Evolutionary conservation across 1,140 invertebrate species (phyloP).

Genomic region (Drosophila persimilis): DNA sequence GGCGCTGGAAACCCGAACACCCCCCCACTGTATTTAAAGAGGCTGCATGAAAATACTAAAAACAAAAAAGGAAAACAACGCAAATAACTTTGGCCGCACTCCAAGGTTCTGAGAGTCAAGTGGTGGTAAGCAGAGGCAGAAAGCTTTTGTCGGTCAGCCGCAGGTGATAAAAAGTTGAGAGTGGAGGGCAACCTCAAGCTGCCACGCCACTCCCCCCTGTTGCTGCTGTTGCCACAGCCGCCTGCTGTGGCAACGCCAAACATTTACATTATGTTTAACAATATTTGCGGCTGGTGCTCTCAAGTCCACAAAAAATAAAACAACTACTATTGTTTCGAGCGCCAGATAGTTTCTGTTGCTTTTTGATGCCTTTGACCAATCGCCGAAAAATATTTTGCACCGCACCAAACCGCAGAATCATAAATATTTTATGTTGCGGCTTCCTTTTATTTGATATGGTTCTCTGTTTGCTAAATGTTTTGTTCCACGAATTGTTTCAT

Average conservation of each 20-base stretch:
- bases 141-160: conserved; percentile 57
- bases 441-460: conserved; percentile 50
- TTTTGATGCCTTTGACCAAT: conserved; percentile 52
- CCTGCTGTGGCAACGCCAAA: conserved; percentile 49
- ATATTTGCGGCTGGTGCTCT: conserved; percentile 46
- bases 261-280: conserved; percentile 74
- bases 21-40: conserved; percentile 5
- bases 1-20: not conserved
- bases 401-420: conserved; percentile 64
- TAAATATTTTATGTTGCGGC: conserved; percentile 77
- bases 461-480: conserved; percentile 40
- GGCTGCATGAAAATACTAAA: conserved; percentile 6
- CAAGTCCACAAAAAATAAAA: conserved; percentile 8
- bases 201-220: conserved; percentile 1
- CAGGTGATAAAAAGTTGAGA: conserved; percentile 66
- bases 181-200: conserved; percentile 4
- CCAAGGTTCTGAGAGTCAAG: conserved; percentile 44
- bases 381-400: conserved; percentile 50
- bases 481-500: conserved; percentile 54
- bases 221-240: conserved; percentile 15
- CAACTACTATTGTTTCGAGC: conserved; percentile 42
- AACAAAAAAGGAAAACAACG: conserved; percentile 25
- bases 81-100: conserved; percentile 46
- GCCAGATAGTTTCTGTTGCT: conserved; percentile 59
- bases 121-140: conserved; percentile 27